A percentile compares a stretch with the other conserved stretches of the same genome.
Evolutionary conservation across 2,888 invertebrate genomes (phyloP).

Genomic region (Leptothorax acervorum): DNA sequence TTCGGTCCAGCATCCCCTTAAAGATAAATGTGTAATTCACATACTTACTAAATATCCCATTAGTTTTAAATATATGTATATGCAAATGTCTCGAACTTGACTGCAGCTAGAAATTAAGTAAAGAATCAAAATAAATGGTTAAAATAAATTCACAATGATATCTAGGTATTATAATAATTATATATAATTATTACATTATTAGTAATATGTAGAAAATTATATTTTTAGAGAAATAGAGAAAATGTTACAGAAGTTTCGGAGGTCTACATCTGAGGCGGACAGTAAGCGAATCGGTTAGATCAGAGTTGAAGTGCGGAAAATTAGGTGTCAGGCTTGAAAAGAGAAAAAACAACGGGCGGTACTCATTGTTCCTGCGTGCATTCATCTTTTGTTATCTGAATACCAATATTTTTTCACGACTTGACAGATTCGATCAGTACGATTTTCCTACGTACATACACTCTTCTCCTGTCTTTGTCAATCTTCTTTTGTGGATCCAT

Average conservation of each 20-base stretch:
- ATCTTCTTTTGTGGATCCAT: conserved; percentile 49
- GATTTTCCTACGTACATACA: conserved; percentile 39
- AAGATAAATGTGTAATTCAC: neutral
- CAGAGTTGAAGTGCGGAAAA: conserved; percentile 80
- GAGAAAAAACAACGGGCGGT: conserved; percentile 67
- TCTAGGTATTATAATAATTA: too few relatives aligned
- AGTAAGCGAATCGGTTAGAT: conserved; percentile 75
- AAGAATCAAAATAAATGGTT: neutral
- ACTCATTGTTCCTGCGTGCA: conserved; percentile 73
- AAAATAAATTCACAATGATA: neutral
- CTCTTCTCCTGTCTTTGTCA: conserved; percentile 52
- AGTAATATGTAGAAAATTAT: neutral
- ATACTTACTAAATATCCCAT: neutral
- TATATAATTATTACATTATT: conserved; percentile 4
- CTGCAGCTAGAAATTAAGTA: neutral
- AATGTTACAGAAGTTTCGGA: conserved; percentile 55
- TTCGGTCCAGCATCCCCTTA: too few relatives aligned
- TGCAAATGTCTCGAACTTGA: neutral
- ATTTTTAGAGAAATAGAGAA: conserved; percentile 32
- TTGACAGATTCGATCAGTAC: conserved; percentile 76
- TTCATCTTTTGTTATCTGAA: conserved; percentile 69
- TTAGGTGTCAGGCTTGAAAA: conserved; percentile 76
- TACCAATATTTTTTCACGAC: conserved; percentile 74
- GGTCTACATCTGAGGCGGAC: conserved; percentile 65
- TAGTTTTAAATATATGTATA: too few relatives aligned